Evolutionary conservation across 2,797 vertebrate species (phyloP), one percentile per base, ranked within the genome.

Genomic region (Cryptoblepharus egeriae): DNA sequence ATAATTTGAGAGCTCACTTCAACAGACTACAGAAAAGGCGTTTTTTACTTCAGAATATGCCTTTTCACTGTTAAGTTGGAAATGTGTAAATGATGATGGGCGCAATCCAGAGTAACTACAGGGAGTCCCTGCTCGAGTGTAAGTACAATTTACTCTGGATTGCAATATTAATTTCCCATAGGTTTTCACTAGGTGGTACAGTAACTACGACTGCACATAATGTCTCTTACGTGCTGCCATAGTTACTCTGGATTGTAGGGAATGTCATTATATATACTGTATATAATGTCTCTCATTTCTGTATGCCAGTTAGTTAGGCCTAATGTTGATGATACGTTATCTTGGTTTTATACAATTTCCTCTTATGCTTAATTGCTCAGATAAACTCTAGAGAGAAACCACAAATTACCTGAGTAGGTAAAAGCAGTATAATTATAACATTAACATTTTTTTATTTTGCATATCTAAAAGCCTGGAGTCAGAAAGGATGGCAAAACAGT

Each of bases 1-100:
- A 89, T 90, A 92, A 93, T 91, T 89, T 84, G 80, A 93, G 90
- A 94, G 79, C 69, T 76, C 80, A 80, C 77, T 82, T 88, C 85
- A 93, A 83, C 83, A 87, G 67, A 65, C 82, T 83, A 35, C 79
- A 80, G 78, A 92, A 93, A 87, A n/a, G 75, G 76, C 35, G 83
- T 64, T 37, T 86, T 92, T 88, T 90, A 88, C 82, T 91, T 89
- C 88, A 90, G 63, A 76, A 87, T 82, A 81, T 26, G 49, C 84
- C 12, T 1, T 80, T 84, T 77, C 70, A 45, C 37, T 82, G 82
- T 87, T 91, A 90, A 63, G 77, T 75, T 91, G 68, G 75, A 64
- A 89, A 82, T 7, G 0, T 73, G 72, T 58, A 83, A 22, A 71
- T 58, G 85, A 78, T 88, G 57, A 80, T 79, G 55, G n/a, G n/a